These are phyloP conservation scores for Heliconius hewitsoni DNA, from an alignment of 1,140 invertebrate genomes.

Conservation along the genomic window DNA sequence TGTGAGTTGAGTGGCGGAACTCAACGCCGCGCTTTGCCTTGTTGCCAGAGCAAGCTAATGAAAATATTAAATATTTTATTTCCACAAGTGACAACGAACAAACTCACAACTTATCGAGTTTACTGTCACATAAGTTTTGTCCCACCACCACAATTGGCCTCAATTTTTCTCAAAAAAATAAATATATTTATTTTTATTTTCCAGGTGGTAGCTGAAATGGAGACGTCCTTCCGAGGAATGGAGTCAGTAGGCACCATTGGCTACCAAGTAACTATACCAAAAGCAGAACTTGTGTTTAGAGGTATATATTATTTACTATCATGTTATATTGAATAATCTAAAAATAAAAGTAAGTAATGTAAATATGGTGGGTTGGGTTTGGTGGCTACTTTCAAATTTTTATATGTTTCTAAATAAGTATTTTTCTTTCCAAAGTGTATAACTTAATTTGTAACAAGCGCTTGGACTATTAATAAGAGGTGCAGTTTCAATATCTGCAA, in stretches of 20 bases:
- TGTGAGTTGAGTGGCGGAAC: not conserved
- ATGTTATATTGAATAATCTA: no score
- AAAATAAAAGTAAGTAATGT: no score
- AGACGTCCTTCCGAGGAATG: constrained; percentile 92
- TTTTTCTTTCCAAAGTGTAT: no score
- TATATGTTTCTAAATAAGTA: no score
- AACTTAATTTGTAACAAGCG: no score
- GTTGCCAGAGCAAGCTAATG: not conserved
- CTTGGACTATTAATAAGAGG: no score
- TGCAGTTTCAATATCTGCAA: no score
- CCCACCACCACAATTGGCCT: not conserved
- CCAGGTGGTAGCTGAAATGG: constrained; percentile 91
- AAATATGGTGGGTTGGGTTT: no score
- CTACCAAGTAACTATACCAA: constrained; percentile 98
- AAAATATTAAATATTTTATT: not conserved
- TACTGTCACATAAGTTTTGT: not conserved
- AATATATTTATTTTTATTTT: constrained; percentile 21
- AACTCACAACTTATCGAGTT: not conserved
- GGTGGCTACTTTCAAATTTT: no score
- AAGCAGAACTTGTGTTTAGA: constrained; percentile 96
- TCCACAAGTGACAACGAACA: not conserved
- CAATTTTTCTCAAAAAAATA: no score
- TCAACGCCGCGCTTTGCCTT: not conserved
- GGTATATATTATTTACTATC: constrained; percentile 81
- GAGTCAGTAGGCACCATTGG: constrained; percentile 96